These are phyloP conservation scores for Euclidia mi DNA, from an alignment of 2,888 invertebrate species.

Conservation along the genomic window DNA sequence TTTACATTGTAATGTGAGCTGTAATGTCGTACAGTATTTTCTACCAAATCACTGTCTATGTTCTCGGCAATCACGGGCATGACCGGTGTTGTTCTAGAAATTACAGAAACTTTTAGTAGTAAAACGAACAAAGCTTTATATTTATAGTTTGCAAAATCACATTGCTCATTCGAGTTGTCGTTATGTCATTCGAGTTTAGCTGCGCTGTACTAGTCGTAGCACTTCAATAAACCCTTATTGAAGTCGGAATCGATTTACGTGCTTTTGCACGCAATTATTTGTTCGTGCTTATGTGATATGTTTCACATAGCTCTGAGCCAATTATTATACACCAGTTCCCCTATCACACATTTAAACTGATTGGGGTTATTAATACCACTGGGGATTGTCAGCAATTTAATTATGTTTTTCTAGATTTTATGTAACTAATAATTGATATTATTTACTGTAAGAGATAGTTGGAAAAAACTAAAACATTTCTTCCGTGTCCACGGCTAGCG, in stretches of 20 bases:
- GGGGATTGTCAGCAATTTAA: no score
- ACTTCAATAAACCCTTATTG: slow-evolving; percentile 13
- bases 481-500: no score
- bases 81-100: background rate
- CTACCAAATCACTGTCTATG: no score
- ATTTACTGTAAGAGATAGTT: no score
- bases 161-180: slow-evolving; percentile 1
- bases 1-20: no score
- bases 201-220: background rate
- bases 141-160: background rate
- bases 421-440: no score
- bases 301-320: slow-evolving; percentile 14
- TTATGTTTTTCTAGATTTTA: no score
- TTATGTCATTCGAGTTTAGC: slow-evolving; percentile 12
- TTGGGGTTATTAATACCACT: slow-evolving; percentile 8
- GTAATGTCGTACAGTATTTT: no score
- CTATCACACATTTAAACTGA: slow-evolving; percentile 11
- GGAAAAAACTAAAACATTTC: no score
- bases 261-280: slow-evolving; percentile 15
- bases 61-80: background rate
- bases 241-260: slow-evolving; percentile 9
- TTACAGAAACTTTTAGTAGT: background rate
- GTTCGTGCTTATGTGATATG: slow-evolving; percentile 9
- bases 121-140: background rate
- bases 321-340: no score